Evolutionary conservation across 2,888 invertebrate species (phyloP), one percentile per base, ranked within the genome.

Genomic region (Pollenia labialis): DNA sequence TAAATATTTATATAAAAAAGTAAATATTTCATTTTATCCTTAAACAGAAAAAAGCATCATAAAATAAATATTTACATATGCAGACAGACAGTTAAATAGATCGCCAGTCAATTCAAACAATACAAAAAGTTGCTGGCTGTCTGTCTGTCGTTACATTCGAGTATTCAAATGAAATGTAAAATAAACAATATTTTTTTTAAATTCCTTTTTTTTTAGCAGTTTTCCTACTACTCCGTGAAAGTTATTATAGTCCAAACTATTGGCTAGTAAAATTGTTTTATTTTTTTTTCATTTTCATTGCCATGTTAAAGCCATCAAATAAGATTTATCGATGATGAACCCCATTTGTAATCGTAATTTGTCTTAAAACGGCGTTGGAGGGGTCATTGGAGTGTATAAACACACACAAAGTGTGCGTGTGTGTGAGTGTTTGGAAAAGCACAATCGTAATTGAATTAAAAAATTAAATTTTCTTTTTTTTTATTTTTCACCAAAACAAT

Each of bases 41-140:
- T 72, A 71, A 82, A 66, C 60, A 88, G 89, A 89, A 89, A 89
- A 88, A 48, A 46, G 3, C 48, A 56, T 23, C 80, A 87, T 89
- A 90, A 91, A 89, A 90, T 91, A 91, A 91, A 92, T 91, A 92
- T 91, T 91, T 92, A 89, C 91, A 90, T 91, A 92, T 90, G 90
- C 91, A 85, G 88, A 90, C 91, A 88, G 87, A 58, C 75, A 83
- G 72, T 77, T 62, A 81, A 85, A 85, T 89, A 87, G 89, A 89
- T 81, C 84, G 77, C 79, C 86, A 68, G 76, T 72, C 75, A 81
- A 71, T 74, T 75, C 50, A 88, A 88, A 77, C 81, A 81, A 85
- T 74, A 48, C 12, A 80, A 71, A 62, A 50, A 58, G 18, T 1
- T 6, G 7, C 40, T 16, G 56, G 7, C 40, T 16, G 56, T 62